A percentile compares a stretch with the other conserved stretches of the same genome.
phyloP scores from a whole-genome alignment of 2,888 invertebrate genomes.

The Ophion ellenae region DNA sequence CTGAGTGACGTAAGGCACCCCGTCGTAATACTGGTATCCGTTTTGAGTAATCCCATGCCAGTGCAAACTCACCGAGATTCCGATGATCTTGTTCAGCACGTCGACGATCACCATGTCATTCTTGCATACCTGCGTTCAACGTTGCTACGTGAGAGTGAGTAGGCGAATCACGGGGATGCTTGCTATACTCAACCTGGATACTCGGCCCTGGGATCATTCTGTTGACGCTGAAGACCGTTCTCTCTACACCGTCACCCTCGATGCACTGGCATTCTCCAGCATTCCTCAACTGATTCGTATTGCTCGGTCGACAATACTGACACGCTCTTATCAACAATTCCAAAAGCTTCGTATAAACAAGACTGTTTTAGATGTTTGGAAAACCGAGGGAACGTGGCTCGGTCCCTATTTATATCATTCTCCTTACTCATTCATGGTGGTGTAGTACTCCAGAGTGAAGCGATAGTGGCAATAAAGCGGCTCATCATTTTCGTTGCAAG shows the following conservation, averaged over 20 bases:
- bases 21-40: conserved; percentile 94
- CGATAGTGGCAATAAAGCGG: conserved; percentile 33
- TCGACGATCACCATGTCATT: conserved; percentile 94
- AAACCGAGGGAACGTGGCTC: neutral
- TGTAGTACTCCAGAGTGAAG: conserved; percentile 35
- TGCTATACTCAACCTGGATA: conserved; percentile 83
- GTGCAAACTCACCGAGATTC: conserved; percentile 94
- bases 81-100: conserved; percentile 93
- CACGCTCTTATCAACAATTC: conserved; percentile 87
- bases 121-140: conserved; percentile 89
- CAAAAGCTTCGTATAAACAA: neutral
- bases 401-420: neutral
- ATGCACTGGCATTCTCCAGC: conserved; percentile 90
- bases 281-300: conserved; percentile 92
- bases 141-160: neutral
- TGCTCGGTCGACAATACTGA: conserved; percentile 92
- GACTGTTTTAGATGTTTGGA: neutral
- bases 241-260: conserved; percentile 93
- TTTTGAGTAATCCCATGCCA: conserved; percentile 96
- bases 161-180: neutral
- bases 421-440: conserved; percentile 36
- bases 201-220: conserved; percentile 95
- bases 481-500: neutral
- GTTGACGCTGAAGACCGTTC: conserved; percentile 93
- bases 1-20: conserved; percentile 95